Base-by-base conservation (phyloP, 2,113 vertebrate genomes). In the Tragulus kanchil region DNA sequence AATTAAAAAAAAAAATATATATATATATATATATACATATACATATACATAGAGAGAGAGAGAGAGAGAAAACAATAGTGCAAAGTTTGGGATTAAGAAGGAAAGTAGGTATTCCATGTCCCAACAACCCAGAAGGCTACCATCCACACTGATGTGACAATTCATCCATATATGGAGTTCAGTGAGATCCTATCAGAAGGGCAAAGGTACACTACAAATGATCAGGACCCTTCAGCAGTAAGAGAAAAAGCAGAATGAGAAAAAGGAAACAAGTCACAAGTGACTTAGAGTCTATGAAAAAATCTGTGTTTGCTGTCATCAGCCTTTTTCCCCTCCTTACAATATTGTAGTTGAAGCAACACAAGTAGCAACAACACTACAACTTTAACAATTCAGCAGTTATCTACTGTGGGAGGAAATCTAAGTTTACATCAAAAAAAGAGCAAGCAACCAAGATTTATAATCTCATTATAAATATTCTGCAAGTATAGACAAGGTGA, bases 391-490 rank as follows among this genome's bases (percentile, higher is more conserved):
- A 85, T 12, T 77, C 89, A 56, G 45, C 19, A 48, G 62, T 81
- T 84, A 71, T 14, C 58, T 92, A 10, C 42, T 31, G 1, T 65
- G 12, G 9, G 69, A 85, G 52, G 23, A 81, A 93, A 92, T 85
- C 56, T 62, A 84, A 65, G 86, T 52, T 64, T 56, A 56, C 42
- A 83, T 50, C 50, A 79, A 69, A 93, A 91, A 31, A 59, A 90
- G 7, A 78, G 69, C 82, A 69, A 89, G 23, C 7, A 25, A 13
- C 50, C 16, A 73, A 73, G 65, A 73, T 73, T 69, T 89, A 87
- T 89, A 62, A 96, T 85, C 69, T 79, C n/a, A 31, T 58, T 87
- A 26, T 31, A 93, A 93, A 94, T 91, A 93, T 56, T 90, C 89
- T 42, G 67, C 95, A 96, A 95, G 93, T 92, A 48, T 0, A 89